Base-by-base conservation (phyloP, 2,113 vertebrate species). In the Chionomys nivalis region DNA sequence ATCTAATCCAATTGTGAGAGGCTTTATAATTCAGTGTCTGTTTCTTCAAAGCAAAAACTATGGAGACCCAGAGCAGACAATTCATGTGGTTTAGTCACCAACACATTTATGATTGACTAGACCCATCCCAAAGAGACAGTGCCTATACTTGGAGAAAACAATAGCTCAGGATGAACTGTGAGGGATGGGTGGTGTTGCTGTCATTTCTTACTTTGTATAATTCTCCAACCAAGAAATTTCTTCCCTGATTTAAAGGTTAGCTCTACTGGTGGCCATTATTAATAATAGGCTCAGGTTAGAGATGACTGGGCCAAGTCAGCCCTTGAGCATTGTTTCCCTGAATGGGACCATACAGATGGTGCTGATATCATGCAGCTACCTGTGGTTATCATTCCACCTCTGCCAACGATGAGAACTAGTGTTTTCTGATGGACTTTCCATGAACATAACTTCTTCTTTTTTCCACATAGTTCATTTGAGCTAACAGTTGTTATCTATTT, bases 321-420 rank as follows among this genome's bases (percentile, higher is more conserved):
- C 65, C 31, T 77, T 47, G 28, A 66, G 44, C 75, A 19, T 83
- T 93, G 0, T 44, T 14, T 44, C 33, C 3, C 21, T 86, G 33
- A 19, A 68, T 75, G 36, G 19, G 52, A 75, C 31, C 66, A 61
- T 87, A 75, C 36, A 73, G n/a, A 87, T 33, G 28, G 52, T 44
- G n/a, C 23, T 9, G 17, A 73, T 73, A 47, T 24, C 26, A 36
- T 14, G 61, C 2, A 70, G 2, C 12, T 16, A 7, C 73, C 47
- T 66, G 85, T 91, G 28, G 72, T 70, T 23, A 87, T 47, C 36
- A 89, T 96, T 86, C 39, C 23, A 52, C 49, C 47, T 94, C n/a
- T 82, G 55, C 55, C 70, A 92, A 77, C 33, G 39, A 33, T 36
- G 9, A 13, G 33, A 75, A 58, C 77, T 3, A 42, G 52, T 44